Evolutionary conservation across 2,888 invertebrate genomes (phyloP).

Genomic region (Caenorhabditis doughertyi): DNA sequence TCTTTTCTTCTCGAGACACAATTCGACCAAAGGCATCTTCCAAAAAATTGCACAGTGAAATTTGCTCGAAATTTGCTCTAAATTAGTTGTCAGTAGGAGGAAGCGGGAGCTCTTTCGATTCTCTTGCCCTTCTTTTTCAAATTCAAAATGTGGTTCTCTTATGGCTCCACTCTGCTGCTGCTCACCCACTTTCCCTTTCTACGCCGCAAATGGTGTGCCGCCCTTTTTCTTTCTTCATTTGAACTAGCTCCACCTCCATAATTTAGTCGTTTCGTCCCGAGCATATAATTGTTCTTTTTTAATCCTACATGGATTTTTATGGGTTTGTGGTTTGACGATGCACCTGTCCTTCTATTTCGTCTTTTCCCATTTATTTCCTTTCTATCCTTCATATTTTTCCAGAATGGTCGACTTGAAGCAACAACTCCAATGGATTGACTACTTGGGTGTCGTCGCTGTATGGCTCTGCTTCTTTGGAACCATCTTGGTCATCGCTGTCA

Average conservation of each 20-base stretch:
- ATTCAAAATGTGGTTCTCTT: background rate
- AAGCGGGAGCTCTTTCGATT: no score
- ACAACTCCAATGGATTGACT: constrained; percentile 81
- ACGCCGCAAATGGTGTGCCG: constrained; percentile 14
- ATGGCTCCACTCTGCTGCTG: background rate
- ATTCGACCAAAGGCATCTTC: constrained; percentile 37
- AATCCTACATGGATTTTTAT: background rate
- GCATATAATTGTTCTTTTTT: no score
- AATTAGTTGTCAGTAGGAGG: constrained; percentile 43
- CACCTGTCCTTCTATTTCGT: constrained; percentile 7
- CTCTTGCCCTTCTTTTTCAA: background rate
- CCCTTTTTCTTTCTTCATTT: constrained; percentile 6
- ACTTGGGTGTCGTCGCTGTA: constrained; percentile 82
- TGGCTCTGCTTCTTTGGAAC: constrained; percentile 76
- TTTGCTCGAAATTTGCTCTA: constrained; percentile 31
- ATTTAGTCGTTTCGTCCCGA: background rate
- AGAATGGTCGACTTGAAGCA: constrained; percentile 81
- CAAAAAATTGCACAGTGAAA: constrained; percentile 39
- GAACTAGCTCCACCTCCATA: constrained; percentile 22
- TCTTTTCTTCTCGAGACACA: constrained; percentile 59
- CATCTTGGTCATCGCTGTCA: constrained; percentile 81
- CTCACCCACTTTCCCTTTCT: constrained; percentile 11
- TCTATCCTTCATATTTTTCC: background rate
- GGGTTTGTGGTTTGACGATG: background rate
- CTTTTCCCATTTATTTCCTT: constrained; percentile 9